Evolutionary conservation across 2,888 invertebrate species (phyloP).

Genomic region (Oegoconia quadripuncta): DNA sequence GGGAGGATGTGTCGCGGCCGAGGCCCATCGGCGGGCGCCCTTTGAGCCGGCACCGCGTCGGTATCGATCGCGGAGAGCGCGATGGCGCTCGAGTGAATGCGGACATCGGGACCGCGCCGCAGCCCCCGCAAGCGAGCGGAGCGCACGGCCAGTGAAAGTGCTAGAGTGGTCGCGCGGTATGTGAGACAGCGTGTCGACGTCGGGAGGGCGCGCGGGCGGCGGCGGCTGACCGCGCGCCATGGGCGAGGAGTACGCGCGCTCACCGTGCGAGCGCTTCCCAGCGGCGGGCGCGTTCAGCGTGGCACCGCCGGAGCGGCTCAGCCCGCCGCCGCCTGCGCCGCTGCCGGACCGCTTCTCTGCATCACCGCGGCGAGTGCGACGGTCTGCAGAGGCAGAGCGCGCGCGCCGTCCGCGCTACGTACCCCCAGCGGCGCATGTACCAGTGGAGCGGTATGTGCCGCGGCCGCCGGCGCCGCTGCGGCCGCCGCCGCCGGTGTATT

Average conservation of each 20-base stretch:
- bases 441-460: conserved; percentile 85
- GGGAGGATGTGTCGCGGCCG: conserved; percentile 55
- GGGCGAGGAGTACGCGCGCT: conserved; percentile 76
- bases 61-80: conserved; percentile 69
- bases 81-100: conserved; percentile 76
- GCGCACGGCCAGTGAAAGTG: conserved; percentile 61
- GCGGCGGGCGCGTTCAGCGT: conserved; percentile 79
- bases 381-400: conserved; percentile 83
- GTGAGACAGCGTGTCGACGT: conserved; percentile 61
- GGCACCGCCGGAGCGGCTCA: conserved; percentile 82
- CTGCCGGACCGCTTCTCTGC: conserved; percentile 78
- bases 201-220: conserved; percentile 71
- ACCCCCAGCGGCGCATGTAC: conserved; percentile 84
- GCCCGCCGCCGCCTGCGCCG: conserved; percentile 82
- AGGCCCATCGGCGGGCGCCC: conserved; percentile 56
- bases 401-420: conserved; percentile 81
- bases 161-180: conserved; percentile 63
- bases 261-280: conserved; percentile 77
- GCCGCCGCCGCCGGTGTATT: conserved; percentile 75
- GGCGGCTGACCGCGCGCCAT: conserved; percentile 75
- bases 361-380: conserved; percentile 80
- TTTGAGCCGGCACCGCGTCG: conserved; percentile 69
- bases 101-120: conserved; percentile 68
- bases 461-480: conserved; percentile 74
- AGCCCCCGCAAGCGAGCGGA: conserved; percentile 55